A percentile compares a stretch with the other conserved stretches of the same genome.
Evolutionary conservation across 2,797 vertebrate species (phyloP).

Genomic region (Cynodonichthys magdalenae): DNA sequence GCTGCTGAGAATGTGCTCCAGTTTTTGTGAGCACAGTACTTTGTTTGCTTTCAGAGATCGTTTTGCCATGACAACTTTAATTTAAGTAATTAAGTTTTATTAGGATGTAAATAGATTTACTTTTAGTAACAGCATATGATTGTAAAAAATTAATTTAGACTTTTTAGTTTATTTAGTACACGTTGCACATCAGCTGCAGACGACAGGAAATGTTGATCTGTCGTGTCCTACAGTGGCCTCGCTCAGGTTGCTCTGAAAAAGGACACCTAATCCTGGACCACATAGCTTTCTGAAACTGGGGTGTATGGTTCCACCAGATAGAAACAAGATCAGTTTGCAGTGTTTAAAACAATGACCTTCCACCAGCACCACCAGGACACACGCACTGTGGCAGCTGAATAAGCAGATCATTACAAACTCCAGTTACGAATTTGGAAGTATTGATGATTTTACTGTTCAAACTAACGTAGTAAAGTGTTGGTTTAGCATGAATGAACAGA

Average conservation of each 20-base stretch:
- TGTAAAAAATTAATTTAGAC: neutral
- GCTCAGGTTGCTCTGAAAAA: conserved; percentile 70
- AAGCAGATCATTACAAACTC: conserved; percentile 30
- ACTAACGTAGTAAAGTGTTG: neutral
- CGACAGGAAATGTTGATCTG: conserved; percentile 62
- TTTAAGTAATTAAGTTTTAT: no score
- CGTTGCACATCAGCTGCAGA: conserved; percentile 23
- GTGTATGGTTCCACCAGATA: conserved; percentile 72
- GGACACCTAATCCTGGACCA: conserved; percentile 66
- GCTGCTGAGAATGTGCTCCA: neutral
- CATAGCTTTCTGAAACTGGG: conserved; percentile 53
- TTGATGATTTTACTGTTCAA: neutral
- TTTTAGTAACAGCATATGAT: neutral
- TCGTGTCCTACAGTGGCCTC: conserved; percentile 39
- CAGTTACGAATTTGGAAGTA: conserved; percentile 5
- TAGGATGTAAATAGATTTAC: neutral
- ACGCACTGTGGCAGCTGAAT: neutral
- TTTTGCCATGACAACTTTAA: no score
- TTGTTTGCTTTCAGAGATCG: neutral
- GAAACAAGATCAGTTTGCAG: conserved; percentile 67
- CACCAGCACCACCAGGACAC: conserved; percentile 38
- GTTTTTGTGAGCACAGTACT: conserved; percentile 13
- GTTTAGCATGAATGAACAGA: neutral
- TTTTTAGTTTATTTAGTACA: conserved; percentile 17
- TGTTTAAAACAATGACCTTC: conserved; percentile 58